Evolutionary conservation across 2,113 vertebrate genomes (phyloP), one percentile per base, ranked within the genome.

Genomic region (Centrocercus urophasianus): DNA sequence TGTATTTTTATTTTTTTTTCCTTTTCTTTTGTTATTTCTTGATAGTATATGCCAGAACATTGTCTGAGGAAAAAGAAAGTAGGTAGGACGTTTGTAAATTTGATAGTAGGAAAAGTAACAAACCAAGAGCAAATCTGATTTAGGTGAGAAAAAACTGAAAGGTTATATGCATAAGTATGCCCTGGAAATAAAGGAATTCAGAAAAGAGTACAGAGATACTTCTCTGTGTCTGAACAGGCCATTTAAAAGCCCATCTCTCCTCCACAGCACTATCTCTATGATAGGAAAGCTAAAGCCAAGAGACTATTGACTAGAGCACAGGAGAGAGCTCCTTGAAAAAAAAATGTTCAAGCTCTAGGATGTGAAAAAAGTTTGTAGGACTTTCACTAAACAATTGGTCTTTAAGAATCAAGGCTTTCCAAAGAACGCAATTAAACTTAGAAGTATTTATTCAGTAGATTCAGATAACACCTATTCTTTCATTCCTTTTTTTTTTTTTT

Each of bases 291-390:
- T 1, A 34, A 34, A 93, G 30, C 7, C 17, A 84, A 67, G 10
- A 19, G 1, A 8, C 56, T 89, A 79, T 13, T 24, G 13, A 24
- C 30, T 24, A 8, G 42, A 34, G 6, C 83, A 27, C 15, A 54
- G 10, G 3, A 85, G 75, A 85, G 73, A 70, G 4, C 19, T 38
- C 38, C 38, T 38, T 38, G 38, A 38, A 38, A 38, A 38, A 60
- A 60, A 84, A 82, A 80, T 10, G 67, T 84, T 91, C 54, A 91
- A 77, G 36, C 8, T 88, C 75, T 59, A 54, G 20, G 16, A 73
- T 54, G 18, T 30, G 47, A 36, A 38, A n/a, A 92, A 67, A 52
- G 1, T 50, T 70, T 91, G 19, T 50, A 69, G 19, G 11, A 63
- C 2, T n/a, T 81, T 50, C n/a, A 72, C 9, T 32, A 20, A 88